A percentile compares a stretch with the other conserved stretches of the same genome.
Conservation (phyloP, 2,113 vertebrate genomes). For the Mungos mungo region DNA sequence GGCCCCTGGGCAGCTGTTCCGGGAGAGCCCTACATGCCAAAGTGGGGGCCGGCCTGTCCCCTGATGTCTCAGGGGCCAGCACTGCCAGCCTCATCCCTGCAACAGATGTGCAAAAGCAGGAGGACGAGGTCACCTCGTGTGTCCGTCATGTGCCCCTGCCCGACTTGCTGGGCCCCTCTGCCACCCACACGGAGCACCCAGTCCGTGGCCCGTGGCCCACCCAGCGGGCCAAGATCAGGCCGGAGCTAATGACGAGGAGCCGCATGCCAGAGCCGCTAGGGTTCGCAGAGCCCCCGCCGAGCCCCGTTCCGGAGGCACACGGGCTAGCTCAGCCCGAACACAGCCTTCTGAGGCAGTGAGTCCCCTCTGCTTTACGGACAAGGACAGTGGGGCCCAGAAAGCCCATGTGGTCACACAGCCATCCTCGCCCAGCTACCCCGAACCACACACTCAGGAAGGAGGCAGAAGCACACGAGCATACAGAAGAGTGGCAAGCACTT, state of each 20-base stretch:
- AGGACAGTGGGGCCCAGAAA: neutral
- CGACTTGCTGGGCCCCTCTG: neutral
- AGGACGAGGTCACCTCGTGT: neutral
- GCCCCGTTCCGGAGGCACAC: neutral
- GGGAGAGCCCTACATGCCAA: neutral
- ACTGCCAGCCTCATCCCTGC: neutral
- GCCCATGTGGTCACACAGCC: neutral
- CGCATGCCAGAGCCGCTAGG: neutral
- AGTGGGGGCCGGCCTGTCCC: neutral
- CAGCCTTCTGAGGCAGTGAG: neutral
- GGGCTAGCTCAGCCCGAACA: neutral
- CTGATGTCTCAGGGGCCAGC: neutral
- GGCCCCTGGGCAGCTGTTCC: neutral
- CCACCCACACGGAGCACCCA: too few species aligned
- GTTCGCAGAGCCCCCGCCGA: accelerated
- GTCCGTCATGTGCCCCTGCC: neutral
- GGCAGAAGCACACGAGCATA: neutral
- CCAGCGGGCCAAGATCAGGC: neutral
- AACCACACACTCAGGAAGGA: neutral
- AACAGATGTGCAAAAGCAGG: neutral
- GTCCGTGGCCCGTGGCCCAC: too few species aligned
- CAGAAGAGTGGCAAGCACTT: neutral
- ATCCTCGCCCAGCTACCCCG: neutral
- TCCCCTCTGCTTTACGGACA: neutral
- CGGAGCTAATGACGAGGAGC: neutral